Evolutionary conservation across 2,113 vertebrate genomes (phyloP), one percentile per base, ranked within the genome.

Genomic region (Kobus ellipsiprymnus): DNA sequence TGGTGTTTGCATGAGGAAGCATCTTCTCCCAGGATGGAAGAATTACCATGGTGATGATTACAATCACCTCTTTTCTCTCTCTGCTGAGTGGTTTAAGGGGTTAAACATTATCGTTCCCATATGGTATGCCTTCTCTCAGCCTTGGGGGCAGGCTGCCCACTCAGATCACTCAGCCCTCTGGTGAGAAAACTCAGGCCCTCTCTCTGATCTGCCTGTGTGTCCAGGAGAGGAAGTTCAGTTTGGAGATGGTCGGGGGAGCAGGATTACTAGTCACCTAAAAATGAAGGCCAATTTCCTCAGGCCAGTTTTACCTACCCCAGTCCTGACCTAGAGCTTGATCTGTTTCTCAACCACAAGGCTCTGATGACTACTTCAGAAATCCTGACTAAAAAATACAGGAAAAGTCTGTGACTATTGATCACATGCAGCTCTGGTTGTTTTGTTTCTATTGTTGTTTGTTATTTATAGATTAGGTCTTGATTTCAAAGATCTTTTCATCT

Each of bases 401-500:
- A 88, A 50, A 82, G 50, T 17, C 64, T 30, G 30, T 21, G 64
- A 57, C 16, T 40, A 6, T 17, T 33, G 87, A 62, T 74, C n/a
- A 82, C 52, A 82, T 17, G 40, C 44, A 95, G 48, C 54, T 50
- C 59, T 40, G 11, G 44, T 40, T 80, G 77, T 55, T 86, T 91
- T 52, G 19, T 80, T 95, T 91, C 82, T 97, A 54, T 71, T 86
- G n/a, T 25, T 92, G 44, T n/a, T 92, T 94, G 54, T 94, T 90
- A 95, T 82, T 77, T 95, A 90, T 83, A 92, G 94, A 90, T 90
- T 40, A 60, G 57, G 89, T 96, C 62, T 74, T 55, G 80, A 96
- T 97, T 96, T 95, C 91, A 94, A 78, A 87, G 85, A 95, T 93
- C 12, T 52, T 44, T 94, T 48, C 36, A 59, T 97, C 83, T 71